Evolutionary conservation across 2,113 vertebrate species (phyloP), one percentile per base, ranked within the genome.

Genomic region (Bothrops jararaca): DNA sequence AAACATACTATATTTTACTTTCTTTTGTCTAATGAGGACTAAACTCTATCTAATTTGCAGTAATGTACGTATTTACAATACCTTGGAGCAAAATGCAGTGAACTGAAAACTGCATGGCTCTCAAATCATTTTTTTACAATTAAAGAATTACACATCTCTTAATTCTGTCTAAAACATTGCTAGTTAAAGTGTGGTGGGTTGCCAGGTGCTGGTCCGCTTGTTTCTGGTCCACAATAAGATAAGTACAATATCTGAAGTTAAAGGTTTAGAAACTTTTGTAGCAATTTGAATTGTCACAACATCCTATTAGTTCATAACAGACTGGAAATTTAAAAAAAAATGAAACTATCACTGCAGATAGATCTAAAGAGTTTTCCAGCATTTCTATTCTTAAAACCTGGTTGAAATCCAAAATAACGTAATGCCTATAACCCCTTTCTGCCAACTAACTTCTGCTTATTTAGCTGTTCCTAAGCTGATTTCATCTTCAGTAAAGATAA

Each of bases 111-210:
- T 20, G 13, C 34, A 22, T 52, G 58, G 22, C 10, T 53, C 8
- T 42, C 74, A 80, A 74, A 53, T 3, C 24, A 48, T 74, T 34
- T 34, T 34, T 52, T 57, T 20, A 50, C 26, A 87, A 24, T 56
- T 15, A 54, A 91, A 93, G 95, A 86, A 93, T 88, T 88, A 89
- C 90, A 57, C n/a, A 64, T 29, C 26, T 29, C 60, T 64, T 64
- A 29, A 64, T 64, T 64, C 60, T 64, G n/a, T 74, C n/a, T 74
- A 74, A 74, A 74, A 74, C 13, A 74, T 5, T 18, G 13, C 13
- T 74, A 34, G 1, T 74, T 12, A 74, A 74, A 34, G 2, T 34
- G 29, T 34, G 12, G n/a, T 15, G 12, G 64, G 5, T 15, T 11
- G 60, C 13, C 12, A n/a, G 60, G 10, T 69, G 12, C 64, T 69